These are phyloP conservation scores for Phalacrocorax carbo DNA, from an alignment of 2,113 vertebrate species.

Conservation along the genomic window DNA sequence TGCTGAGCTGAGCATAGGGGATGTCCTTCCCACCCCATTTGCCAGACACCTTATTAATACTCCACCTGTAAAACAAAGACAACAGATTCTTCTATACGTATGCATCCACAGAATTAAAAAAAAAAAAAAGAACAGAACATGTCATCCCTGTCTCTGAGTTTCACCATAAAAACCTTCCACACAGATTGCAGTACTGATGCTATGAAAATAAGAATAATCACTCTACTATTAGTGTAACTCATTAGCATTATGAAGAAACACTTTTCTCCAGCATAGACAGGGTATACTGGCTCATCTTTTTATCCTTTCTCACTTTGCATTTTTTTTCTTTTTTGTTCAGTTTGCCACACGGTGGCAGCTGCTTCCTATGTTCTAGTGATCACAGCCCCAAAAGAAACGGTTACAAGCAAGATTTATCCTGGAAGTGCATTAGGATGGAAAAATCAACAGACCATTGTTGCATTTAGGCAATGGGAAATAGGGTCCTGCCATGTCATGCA, in stretches of 20 bases:
- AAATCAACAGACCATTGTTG: background rate
- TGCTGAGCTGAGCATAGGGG: background rate
- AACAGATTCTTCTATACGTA: background rate
- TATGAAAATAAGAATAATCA: background rate
- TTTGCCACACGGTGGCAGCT: constrained; percentile 14
- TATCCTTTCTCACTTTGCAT: background rate
- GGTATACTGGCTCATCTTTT: background rate
- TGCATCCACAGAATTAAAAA: background rate
- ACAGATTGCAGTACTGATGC: background rate
- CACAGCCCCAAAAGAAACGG: background rate
- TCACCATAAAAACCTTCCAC: background rate
- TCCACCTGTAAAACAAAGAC: background rate
- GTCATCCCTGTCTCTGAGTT: background rate
- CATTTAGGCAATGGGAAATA: background rate
- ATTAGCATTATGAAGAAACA: background rate
- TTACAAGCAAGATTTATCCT: background rate
- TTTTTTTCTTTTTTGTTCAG: background rate
- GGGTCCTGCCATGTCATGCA: background rate
- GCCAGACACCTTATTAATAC: background rate
- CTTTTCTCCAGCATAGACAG: background rate
- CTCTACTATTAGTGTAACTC: background rate
- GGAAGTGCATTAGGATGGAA: background rate
- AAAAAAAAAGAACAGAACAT: background rate
- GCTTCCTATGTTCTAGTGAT: background rate
- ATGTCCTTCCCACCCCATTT: background rate